Conservation (phyloP, 2,113 vertebrate genomes). For the Sturnira hondurensis region DNA sequence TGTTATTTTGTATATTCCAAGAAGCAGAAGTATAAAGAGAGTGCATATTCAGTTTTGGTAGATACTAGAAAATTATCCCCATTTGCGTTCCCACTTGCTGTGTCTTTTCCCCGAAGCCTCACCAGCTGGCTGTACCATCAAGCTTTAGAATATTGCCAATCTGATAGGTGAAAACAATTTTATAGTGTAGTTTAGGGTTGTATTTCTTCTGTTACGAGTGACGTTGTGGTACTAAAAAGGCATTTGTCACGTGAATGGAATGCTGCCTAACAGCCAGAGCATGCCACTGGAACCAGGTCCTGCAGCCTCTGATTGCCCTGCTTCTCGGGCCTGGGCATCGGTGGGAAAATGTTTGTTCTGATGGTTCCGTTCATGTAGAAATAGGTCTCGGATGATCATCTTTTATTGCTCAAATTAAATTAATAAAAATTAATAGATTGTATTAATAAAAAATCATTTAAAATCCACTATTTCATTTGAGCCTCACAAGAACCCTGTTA, state of each 20-base stretch:
- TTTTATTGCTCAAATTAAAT: not conserved
- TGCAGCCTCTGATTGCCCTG: not conserved
- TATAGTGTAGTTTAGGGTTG: not conserved
- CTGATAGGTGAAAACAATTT: conserved; percentile 16
- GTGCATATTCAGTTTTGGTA: not conserved
- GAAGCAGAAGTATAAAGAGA: not conserved
- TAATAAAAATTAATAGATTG: not conserved
- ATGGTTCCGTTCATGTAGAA: not conserved
- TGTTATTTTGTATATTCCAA: not conserved
- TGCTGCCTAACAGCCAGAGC: not conserved
- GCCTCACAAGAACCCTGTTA: not conserved
- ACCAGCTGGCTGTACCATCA: not conserved
- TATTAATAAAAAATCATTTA: not conserved
- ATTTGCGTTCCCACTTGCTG: not conserved
- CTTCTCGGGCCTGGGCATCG: not conserved
- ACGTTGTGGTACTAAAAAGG: not conserved
- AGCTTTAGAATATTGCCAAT: not conserved
- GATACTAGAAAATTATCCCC: not conserved
- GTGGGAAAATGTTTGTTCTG: not conserved
- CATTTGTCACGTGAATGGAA: conserved; percentile 17
- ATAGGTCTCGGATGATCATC: not conserved
- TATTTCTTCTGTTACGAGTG: not conserved
- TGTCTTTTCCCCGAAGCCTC: not conserved
- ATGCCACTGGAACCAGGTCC: rapidly evolving
- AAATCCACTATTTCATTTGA: conserved; percentile 5